Percentiles rank a stretch among this genome's conserved stretches.
Evolutionary conservation across 2,113 vertebrate species (phyloP).

Genomic region (Plectropomus leopardus): DNA sequence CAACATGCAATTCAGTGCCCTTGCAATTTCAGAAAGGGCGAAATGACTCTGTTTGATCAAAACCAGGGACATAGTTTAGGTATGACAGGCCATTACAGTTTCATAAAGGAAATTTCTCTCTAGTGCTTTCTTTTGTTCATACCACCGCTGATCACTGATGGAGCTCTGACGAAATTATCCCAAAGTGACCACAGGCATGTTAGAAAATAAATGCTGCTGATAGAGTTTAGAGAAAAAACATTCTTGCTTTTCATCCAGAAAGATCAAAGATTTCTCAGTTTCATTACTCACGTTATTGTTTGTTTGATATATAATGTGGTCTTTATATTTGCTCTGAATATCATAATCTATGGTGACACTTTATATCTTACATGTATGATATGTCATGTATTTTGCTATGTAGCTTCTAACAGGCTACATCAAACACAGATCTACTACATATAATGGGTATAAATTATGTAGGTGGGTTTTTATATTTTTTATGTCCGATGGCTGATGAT

Average conservation of each 20-base stretch:
- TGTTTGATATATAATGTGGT: background rate
- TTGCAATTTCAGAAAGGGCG: background rate
- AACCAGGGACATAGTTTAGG: background rate
- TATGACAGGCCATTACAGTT: background rate
- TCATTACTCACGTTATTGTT: background rate
- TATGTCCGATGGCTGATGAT: background rate
- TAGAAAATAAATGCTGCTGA: background rate
- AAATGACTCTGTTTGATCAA: conserved; percentile 1
- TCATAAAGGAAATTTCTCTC: conserved; percentile 11
- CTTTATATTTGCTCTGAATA: background rate
- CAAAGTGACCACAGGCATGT: background rate
- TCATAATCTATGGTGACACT: background rate
- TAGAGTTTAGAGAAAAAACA: background rate
- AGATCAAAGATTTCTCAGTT: background rate
- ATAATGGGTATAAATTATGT: background rate
- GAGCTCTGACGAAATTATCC: conserved; percentile 4
- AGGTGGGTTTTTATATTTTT: background rate
- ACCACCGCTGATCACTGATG: background rate
- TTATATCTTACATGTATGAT: background rate
- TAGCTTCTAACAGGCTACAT: background rate
- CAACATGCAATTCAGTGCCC: conserved; percentile 2
- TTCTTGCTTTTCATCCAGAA: background rate
- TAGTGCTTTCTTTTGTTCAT: conserved; percentile 1
- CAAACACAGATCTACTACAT: background rate
- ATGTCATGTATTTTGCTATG: background rate